Conservation (phyloP, 2,888 invertebrate genomes). For the Priocnemis perturbator region DNA sequence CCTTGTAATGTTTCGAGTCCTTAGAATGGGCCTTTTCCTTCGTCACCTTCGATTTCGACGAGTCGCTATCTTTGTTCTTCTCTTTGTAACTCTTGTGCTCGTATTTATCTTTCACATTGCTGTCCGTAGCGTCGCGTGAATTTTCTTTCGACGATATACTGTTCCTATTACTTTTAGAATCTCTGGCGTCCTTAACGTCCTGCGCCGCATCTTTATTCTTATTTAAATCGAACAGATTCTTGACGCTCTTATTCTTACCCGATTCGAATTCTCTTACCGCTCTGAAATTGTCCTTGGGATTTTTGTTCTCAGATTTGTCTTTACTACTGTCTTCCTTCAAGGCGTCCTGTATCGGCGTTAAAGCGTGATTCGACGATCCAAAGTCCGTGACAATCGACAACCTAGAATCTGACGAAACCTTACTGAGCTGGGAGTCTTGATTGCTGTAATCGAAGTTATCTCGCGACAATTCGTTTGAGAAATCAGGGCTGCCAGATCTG, state of each 20-base stretch:
- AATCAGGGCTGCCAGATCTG: slow-evolving; percentile 74
- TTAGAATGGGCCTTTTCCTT: slow-evolving; percentile 55
- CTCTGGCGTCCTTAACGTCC: slow-evolving; percentile 56
- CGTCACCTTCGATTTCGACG: slow-evolving; percentile 51
- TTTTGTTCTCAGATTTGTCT: slow-evolving; percentile 74
- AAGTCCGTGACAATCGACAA: slow-evolving; percentile 78
- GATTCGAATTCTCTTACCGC: slow-evolving; percentile 62
- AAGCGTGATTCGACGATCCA: slow-evolving; percentile 74
- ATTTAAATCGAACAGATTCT: slow-evolving; percentile 60
- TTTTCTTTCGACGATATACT: slow-evolving; percentile 64
- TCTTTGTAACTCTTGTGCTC: slow-evolving; percentile 62
- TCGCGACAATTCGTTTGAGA: slow-evolving; percentile 70
- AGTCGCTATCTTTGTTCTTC: slow-evolving; percentile 57
- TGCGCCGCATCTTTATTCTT: slow-evolving; percentile 59
- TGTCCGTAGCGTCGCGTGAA: slow-evolving; percentile 65
- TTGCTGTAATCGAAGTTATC: slow-evolving; percentile 73
- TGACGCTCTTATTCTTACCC: slow-evolving; percentile 54
- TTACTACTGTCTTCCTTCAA: slow-evolving; percentile 66
- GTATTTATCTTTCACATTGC: slow-evolving; percentile 58
- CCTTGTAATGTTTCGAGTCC: slow-evolving; percentile 54
- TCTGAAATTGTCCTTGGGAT: slow-evolving; percentile 66
- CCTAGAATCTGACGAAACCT: slow-evolving; percentile 80
- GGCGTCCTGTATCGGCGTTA: slow-evolving; percentile 60
- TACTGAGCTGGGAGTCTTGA: slow-evolving; percentile 81
- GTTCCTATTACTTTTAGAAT: slow-evolving; percentile 49